phyloP scores from a whole-genome alignment of 2,113 vertebrate genomes.

The Kryptolebias marmoratus region DNA sequence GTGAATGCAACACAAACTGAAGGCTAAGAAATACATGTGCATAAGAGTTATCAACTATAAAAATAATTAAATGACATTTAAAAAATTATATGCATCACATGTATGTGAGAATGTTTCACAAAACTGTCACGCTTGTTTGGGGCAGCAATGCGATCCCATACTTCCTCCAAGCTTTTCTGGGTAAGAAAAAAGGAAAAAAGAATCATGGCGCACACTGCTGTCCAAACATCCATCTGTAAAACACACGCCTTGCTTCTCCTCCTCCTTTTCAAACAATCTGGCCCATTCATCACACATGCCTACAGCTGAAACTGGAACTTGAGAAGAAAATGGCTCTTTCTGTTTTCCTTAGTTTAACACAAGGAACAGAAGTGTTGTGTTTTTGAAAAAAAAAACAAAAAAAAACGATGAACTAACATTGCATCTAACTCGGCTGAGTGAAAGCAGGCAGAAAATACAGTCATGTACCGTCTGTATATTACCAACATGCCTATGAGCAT shows the following conservation, averaged over 20 bases:
- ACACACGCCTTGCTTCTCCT: conserved; percentile 26
- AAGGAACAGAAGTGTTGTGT: conserved; percentile 22
- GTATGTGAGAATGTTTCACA: not conserved
- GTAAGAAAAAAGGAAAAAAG: conserved; percentile 16
- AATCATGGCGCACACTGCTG: conserved; percentile 15
- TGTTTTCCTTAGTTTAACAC: not conserved
- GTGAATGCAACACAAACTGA: no score
- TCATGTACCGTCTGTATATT: not conserved
- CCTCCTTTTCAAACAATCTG: conserved; percentile 19
- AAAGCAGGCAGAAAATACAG: conserved; percentile 15
- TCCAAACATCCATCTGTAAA: conserved; percentile 58
- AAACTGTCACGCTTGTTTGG: not conserved
- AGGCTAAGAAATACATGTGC: no score
- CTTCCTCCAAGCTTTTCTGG: not conserved
- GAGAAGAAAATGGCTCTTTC: not conserved
- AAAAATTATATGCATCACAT: no score
- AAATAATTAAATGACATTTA: no score
- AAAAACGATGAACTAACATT: not conserved
- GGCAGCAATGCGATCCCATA: not conserved
- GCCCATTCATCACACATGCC: conserved; percentile 34
- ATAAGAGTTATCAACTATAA: no score
- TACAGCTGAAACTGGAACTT: conserved; percentile 21
- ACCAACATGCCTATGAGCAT: no score
- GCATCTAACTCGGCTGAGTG: not conserved
- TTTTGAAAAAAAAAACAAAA: not conserved